These are phyloP conservation scores for Yponomeuta malinellus DNA, from an alignment of 2,888 invertebrate genomes.

Conservation along the genomic window DNA sequence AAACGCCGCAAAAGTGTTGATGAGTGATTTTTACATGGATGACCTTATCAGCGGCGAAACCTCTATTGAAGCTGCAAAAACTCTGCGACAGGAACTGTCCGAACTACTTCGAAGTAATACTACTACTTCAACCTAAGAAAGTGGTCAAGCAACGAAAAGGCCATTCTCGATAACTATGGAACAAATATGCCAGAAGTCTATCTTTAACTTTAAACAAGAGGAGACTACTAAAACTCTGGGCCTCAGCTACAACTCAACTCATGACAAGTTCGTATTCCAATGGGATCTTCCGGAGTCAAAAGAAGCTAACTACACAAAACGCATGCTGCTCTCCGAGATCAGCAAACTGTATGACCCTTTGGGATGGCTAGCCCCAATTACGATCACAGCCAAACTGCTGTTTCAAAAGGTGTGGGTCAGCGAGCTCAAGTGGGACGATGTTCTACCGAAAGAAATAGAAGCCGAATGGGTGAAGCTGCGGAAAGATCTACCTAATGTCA, in stretches of 20 bases:
- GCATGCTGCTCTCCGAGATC: too few relatives aligned
- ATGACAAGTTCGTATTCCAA: slow-evolving; percentile 20
- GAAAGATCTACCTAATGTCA: neutral
- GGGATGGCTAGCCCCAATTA: neutral
- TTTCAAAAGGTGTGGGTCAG: slow-evolving; percentile 4
- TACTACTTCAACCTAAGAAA: too few relatives aligned
- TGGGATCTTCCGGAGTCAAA: neutral
- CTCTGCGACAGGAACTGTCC: neutral
- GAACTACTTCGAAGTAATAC: neutral
- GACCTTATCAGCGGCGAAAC: slow-evolving; percentile 7
- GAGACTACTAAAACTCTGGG: slow-evolving; percentile 10
- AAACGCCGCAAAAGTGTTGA: neutral
- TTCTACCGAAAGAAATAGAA: neutral
- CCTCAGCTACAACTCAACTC: neutral
- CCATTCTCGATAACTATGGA: neutral
- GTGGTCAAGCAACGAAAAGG: too few relatives aligned
- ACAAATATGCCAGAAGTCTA: neutral
- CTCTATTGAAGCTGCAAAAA: neutral
- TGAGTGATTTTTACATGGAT: slow-evolving; percentile 9
- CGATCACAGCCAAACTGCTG: neutral
- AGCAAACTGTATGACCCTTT: too few relatives aligned
- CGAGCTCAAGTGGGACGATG: neutral
- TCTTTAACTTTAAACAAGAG: neutral
- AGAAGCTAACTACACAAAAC: too few relatives aligned
- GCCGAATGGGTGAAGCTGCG: neutral